Evolutionary conservation across 2,888 invertebrate genomes (phyloP).

Genomic region (Stictocephala bisonia): DNA sequence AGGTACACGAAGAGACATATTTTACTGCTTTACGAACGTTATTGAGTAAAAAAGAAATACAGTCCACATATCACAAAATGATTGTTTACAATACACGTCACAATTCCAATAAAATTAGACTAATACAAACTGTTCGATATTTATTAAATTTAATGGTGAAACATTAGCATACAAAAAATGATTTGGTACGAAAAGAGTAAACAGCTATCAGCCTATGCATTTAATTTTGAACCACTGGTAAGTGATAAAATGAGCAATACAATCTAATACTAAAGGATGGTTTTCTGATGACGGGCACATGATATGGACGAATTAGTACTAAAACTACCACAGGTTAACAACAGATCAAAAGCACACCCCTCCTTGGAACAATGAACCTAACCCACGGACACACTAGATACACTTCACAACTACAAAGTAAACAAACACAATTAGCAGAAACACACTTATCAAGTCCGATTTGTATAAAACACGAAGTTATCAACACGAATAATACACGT

Average conservation of each 20-base stretch:
- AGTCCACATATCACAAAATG: too few relatives aligned
- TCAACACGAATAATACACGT: neutral
- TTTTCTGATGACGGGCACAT: slow-evolving; percentile 40
- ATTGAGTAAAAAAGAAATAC: too few relatives aligned
- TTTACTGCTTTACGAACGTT: too few relatives aligned
- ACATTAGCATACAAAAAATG: too few relatives aligned
- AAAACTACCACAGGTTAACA: neutral
- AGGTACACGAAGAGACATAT: slow-evolving; percentile 45
- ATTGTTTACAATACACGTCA: too few relatives aligned
- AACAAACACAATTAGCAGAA: slow-evolving; percentile 7
- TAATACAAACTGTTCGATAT: too few relatives aligned
- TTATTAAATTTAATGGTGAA: too few relatives aligned
- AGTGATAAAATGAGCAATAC: too few relatives aligned
- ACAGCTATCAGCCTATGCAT: too few relatives aligned
- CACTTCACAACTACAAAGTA: slow-evolving; percentile 25
- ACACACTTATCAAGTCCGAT: slow-evolving; percentile 1
- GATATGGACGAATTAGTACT: slow-evolving; percentile 38
- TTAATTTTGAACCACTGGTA: too few relatives aligned
- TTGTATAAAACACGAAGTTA: neutral
- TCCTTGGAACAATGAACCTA: slow-evolving; percentile 21
- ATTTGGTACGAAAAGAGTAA: too few relatives aligned
- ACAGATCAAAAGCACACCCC: slow-evolving; percentile 10
- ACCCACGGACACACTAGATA: neutral
- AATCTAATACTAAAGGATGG: slow-evolving; percentile 33
- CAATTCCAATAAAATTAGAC: too few relatives aligned